Evolutionary conservation across 2,888 invertebrate species (phyloP), one percentile per base, ranked within the genome.

Genomic region (Pediacus dermestoides): DNA sequence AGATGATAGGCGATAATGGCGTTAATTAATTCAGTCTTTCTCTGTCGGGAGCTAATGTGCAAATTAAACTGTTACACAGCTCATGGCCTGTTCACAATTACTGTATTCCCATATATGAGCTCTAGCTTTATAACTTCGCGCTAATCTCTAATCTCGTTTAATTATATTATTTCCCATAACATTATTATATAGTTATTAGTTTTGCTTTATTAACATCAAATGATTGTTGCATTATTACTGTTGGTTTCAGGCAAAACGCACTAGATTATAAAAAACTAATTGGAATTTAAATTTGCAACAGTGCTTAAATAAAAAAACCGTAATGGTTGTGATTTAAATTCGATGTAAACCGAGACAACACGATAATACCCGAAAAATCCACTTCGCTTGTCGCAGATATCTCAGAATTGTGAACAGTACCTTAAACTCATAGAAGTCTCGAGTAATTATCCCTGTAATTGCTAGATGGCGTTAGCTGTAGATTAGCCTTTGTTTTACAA

Each of bases 1-100:
- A 68, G 70, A 70, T 70, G 70, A 70, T 69, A 68, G 70, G 68
- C 69, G 70, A 70, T 70, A 70, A 70, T 70, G 61, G 69, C 68
- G 64, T 70, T 70, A 70, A 70, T 70, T 70, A 70, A 70, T 70
- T 70, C 69, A 64, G 65, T 64, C 69, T 70, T 69, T 70, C 69
- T 69, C 68, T 64, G 67, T 63, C 66, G 66, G 66, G 60, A 59
- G 66, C 67, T 70, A 70, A 70, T 70, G 70, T 68, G 68, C 70
- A 69, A 70, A 70, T 70, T 70, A 70, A 70, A 70, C 63, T 70
- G 70, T 70, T 69, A 69, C 68, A 68, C 66, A 63, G 63, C 58
- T 61, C 54, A 62, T 54, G 56, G 64, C 60, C 58, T 60, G 61
- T 60, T 63, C 61, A 63, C 62, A 60, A 61, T 59, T 53, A 46